Evolutionary conservation across 2,888 invertebrate genomes (phyloP).

Genomic region (Tachina fera): DNA sequence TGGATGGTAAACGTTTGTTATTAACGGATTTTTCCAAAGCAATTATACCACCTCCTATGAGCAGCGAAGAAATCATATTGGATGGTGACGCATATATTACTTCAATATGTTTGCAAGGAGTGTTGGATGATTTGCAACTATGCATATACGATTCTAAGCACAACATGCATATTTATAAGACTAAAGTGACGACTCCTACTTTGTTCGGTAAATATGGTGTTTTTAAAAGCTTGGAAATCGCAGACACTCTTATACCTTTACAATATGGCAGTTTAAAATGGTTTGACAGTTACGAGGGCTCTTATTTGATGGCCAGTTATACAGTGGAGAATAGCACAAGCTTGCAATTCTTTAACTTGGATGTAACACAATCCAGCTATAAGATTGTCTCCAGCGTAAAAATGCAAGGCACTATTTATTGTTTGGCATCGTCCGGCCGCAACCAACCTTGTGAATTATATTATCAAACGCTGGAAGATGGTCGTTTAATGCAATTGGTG

Average conservation of each 20-base stretch:
- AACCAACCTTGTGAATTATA: constrained; percentile 50
- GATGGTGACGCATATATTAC: constrained; percentile 85
- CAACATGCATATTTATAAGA: constrained; percentile 69
- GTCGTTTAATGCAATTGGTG: constrained; percentile 33
- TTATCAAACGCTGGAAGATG: constrained; percentile 55
- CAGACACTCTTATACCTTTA: constrained; percentile 27
- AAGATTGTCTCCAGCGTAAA: neutral
- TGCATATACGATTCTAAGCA: constrained; percentile 75
- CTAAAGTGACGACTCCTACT: constrained; percentile 13
- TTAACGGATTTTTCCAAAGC: constrained; percentile 89
- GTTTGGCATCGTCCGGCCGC: constrained; percentile 4
- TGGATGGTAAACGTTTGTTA: constrained; percentile 89
- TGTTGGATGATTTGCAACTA: constrained; percentile 62
- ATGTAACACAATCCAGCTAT: neutral
- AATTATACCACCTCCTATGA: constrained; percentile 93
- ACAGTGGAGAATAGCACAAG: constrained; percentile 14
- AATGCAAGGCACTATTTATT: constrained; percentile 39
- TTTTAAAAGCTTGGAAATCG: neutral
- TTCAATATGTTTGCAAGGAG: constrained; percentile 84
- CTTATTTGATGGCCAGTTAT: constrained; percentile 43
- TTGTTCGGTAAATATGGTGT: neutral
- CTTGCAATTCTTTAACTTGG: constrained; percentile 40
- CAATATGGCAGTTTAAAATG: constrained; percentile 63
- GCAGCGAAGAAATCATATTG: constrained; percentile 84
- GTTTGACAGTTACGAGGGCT: constrained; percentile 42